Evolutionary conservation across 2,888 invertebrate species (phyloP).

Genomic region (Emmelina monodactyla): DNA sequence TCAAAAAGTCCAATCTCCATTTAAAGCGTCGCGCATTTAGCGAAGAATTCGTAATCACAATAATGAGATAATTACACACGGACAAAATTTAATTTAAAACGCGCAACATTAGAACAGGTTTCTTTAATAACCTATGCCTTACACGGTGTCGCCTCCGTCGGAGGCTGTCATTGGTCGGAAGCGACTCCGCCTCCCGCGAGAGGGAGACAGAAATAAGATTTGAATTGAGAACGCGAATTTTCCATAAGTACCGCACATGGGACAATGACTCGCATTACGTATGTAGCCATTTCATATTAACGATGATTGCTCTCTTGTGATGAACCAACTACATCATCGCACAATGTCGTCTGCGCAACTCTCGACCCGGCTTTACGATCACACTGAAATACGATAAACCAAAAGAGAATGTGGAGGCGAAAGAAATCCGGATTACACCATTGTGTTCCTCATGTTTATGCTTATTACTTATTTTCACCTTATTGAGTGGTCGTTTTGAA

Average conservation of each 20-base stretch:
- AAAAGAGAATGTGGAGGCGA: conserved; percentile 51
- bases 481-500: conserved; percentile 40
- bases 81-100: conserved; percentile 67
- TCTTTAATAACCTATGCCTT: conserved; percentile 66
- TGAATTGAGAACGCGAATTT: conserved; percentile 67
- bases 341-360: conserved; percentile 58
- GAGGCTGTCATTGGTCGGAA: conserved; percentile 60
- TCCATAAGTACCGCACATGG: conserved; percentile 65
- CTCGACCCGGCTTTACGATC: conserved; percentile 48
- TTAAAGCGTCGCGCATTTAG: conserved; percentile 59
- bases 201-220: conserved; percentile 63
- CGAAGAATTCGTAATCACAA: conserved; percentile 63
- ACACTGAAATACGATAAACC: conserved; percentile 59
- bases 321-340: conserved; percentile 61
- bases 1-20: conserved; percentile 47
- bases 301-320: conserved; percentile 65
- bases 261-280: conserved; percentile 67
- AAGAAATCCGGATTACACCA: conserved; percentile 55
- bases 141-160: conserved; percentile 61
- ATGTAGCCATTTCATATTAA: conserved; percentile 64
- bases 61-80: conserved; percentile 67
- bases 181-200: conserved; percentile 63
- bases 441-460: conserved; percentile 54
- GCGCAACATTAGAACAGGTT: conserved; percentile 67
- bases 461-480: conserved; percentile 61